A percentile compares a stretch with the other conserved stretches of the same genome.
phyloP scores from a whole-genome alignment of 2,888 invertebrate species.

The Protophormia terraenovae region DNA sequence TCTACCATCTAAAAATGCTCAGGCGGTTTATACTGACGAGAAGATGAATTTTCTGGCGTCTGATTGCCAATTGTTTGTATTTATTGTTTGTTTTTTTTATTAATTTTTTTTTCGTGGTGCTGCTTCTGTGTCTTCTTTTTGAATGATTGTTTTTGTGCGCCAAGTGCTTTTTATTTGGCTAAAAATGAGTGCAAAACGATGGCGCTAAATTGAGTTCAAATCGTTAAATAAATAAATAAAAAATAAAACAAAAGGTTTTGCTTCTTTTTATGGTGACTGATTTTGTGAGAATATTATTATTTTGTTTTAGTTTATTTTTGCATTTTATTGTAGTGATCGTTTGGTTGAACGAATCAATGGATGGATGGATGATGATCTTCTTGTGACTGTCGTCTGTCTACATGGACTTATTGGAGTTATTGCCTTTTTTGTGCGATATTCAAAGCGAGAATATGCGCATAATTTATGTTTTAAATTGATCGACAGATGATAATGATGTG shows the following conservation, averaged over 20 bases:
- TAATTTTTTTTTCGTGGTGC: constrained; percentile 65
- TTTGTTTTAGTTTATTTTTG: constrained; percentile 53
- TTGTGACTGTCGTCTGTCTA: constrained; percentile 46
- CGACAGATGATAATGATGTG: constrained; percentile 66
- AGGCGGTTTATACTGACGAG: constrained; percentile 69
- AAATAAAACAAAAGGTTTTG: constrained; percentile 20
- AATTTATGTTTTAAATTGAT: constrained; percentile 62
- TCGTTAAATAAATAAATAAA: constrained; percentile 19
- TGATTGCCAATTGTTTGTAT: constrained; percentile 72
- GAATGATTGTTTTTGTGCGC: constrained; percentile 52
- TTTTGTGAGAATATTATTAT: constrained; percentile 65
- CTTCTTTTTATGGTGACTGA: constrained; percentile 15
- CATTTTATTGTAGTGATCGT: constrained; percentile 56
- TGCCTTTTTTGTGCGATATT: constrained; percentile 59
- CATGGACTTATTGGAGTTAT: constrained; percentile 41
- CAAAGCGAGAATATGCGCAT: constrained; percentile 68
- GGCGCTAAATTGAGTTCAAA: constrained; percentile 69
- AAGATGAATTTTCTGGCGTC: constrained; percentile 75
- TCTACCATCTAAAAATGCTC: constrained; percentile 26
- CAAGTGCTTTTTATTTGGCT: constrained; percentile 43
- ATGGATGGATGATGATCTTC: constrained; percentile 45
- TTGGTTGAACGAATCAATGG: constrained; percentile 22
- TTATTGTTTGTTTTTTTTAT: too few species aligned
- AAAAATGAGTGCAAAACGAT: constrained; percentile 64
- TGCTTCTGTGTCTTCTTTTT: constrained; percentile 40